Conservation (phyloP, 2,888 invertebrate species). For the Dorcus parallelipipedus region DNA sequence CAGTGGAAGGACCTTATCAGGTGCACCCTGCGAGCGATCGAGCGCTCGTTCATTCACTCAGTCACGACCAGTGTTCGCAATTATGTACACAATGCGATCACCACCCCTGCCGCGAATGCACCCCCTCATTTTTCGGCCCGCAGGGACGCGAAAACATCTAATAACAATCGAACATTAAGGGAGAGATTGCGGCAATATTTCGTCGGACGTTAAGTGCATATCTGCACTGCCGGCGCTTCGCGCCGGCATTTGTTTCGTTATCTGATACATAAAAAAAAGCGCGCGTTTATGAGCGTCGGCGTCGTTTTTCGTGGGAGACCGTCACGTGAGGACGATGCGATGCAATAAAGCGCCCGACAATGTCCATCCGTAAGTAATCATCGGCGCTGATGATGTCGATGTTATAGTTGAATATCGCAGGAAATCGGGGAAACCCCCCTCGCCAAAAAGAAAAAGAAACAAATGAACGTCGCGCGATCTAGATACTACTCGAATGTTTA, state of each 20-base stretch:
- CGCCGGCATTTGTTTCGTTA: background rate
- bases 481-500: too few relatives aligned
- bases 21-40: too few relatives aligned
- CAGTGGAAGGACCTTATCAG: too few relatives aligned
- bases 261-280: background rate
- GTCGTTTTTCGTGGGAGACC: background rate
- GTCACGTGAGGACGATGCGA: background rate
- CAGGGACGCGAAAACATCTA: background rate
- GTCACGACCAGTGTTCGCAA: conserved; percentile 20
- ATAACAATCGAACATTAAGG: conserved; percentile 5
- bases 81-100: conserved; percentile 19
- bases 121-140: background rate
- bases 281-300: background rate
- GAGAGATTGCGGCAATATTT: background rate
- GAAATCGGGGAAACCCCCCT: too few relatives aligned
- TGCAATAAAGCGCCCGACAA: background rate
- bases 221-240: background rate
- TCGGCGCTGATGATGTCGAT: too few relatives aligned
- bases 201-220: background rate
- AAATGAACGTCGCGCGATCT: too few relatives aligned
- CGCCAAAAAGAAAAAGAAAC: too few relatives aligned
- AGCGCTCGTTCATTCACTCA: background rate
- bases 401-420: too few relatives aligned
- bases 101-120: conserved; percentile 17
- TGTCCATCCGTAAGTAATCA: too few relatives aligned